A percentile compares a stretch with the other conserved stretches of the same genome.
Evolutionary conservation across 1,140 invertebrate species (phyloP).

Genomic region (Sycobia sp.): DNA sequence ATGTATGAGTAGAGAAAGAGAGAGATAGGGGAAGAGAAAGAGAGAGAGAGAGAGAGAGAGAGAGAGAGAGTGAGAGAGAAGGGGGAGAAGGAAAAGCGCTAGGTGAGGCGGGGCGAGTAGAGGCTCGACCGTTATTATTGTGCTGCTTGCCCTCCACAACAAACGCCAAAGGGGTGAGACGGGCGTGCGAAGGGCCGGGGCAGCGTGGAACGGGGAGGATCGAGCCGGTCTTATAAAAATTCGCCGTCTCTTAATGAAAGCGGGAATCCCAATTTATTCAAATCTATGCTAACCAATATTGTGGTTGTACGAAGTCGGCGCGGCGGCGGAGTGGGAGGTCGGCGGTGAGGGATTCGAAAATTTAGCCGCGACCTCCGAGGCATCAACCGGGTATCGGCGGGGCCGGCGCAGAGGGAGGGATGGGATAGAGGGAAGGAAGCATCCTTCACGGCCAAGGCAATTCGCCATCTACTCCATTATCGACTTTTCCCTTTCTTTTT

Average conservation of each 20-base stretch:
- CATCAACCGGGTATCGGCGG: no score
- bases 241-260: conserved; percentile 45
- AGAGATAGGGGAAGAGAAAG: no score
- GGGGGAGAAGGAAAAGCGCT: no score
- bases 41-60: no score
- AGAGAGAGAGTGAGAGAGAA: no score
- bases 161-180: no score
- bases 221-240: conserved; percentile 46
- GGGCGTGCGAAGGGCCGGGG: background rate
- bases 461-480: conserved; percentile 39
- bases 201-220: background rate
- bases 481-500: conserved; percentile 27
- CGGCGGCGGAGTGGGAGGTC: no score
- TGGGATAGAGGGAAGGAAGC: no score
- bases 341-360: conserved; percentile 43
- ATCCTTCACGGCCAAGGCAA: conserved; percentile 34
- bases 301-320: no score
- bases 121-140: conserved; percentile 11
- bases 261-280: conserved; percentile 49
- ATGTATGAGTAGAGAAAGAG: background rate
- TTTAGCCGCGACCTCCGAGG: conserved; percentile 26
- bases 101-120: background rate
- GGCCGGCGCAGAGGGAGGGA: no score
- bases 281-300: conserved; percentile 51
- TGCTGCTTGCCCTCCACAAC: no score